Base-by-base conservation (phyloP, 92 coral and sea anemone genomes). In the Phenganax stokvisi region DNA sequence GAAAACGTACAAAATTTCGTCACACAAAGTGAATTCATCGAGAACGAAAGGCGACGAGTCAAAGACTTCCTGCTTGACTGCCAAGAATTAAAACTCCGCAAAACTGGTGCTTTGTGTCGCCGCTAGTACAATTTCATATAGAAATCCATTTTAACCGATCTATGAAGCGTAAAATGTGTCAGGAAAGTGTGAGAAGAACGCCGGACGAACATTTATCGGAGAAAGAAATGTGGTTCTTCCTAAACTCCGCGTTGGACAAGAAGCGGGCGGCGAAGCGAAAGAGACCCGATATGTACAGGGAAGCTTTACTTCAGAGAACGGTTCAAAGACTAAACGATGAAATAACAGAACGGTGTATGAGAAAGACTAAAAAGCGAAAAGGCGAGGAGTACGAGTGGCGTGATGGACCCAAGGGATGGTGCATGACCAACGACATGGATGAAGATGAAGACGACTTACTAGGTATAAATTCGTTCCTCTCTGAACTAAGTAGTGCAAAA, bases 391-490 rank as follows among this genome's bases (percentile, higher is more conserved):
- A 94, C 81, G 90, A 87, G 52, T 94, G 98, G 98, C 89, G 81
- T 57, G 93, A 87, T 54, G 89, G 91, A 10, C 69, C 87, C 2
- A 79, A 87, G 57, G 98, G 92, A 52, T 92, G 97, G 97, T 90
- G 87, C 90, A 94, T 91, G 96, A 94, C 90, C 28, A 89, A 90
- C 30, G 85, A 90, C 44, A 84, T 75, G 72, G 86, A 87, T 76
- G 92, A 92, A 74, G 97, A 93, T 80, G 93, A 91, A 53, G 98
- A 94, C 84, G 83, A 79, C 3, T 66, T 94, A 58, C 57, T 94
- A 92, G 98, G 98, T 94, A 94, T 94, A 83, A 97, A 92, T 85
- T 93, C 89, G 56, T 94, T 94, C 87, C 90, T 94, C 86, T 88
- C 89, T 72, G 89, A 88, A 83, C 82, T 94, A 78, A 90, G 98